Evolutionary conservation across 2,113 vertebrate genomes (phyloP), one percentile per base, ranked within the genome.

Genomic region (Abramis brama): DNA sequence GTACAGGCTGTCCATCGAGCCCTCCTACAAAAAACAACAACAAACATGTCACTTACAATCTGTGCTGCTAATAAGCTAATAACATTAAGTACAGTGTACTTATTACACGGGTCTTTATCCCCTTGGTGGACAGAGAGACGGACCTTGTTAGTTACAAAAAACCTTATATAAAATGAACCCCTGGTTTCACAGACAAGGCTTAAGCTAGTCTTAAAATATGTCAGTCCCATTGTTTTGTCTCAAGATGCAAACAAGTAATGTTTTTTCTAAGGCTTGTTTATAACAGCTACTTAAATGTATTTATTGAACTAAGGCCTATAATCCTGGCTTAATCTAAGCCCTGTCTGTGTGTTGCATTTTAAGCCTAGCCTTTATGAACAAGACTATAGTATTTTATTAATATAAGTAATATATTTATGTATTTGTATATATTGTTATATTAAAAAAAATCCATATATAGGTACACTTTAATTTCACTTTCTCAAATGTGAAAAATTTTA

Each of bases 1-100:
- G 78, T 98, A 98, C 85, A 98, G 91, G 79, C 96, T 98, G 89
- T 98, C 97, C 95, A 96, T 96, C 6, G 97, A 99, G 5, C 97
- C 97, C 86, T 97, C 97, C 97, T 99, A 87, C 70, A 43, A 94
- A 83, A 74, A 12, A 33, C 9, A 83, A 60, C 5, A n/a, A n/a
- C n/a, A 55, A 43, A 77, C 75, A 30, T 33, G 45, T 9, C 15
- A 39, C 33, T 71, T 39, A 77, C 45, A 50, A 76, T 6, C 25
- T 50, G 23, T 6, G 17, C 25, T 52, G 15, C 74, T 52, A 52
- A 76, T 76, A 36, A 62, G 59, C 59, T 62, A 62, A 25, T 25
- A 25, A 68, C 0, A 30, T 68, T 8, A 33, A 68, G 30, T 36
- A 36, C 33, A 21, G 9, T 70, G 33, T 39, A 21, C 8, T 9